Evolutionary conservation across 2,797 vertebrate species (phyloP), one percentile per base, ranked within the genome.

Genomic region (Fundulus diaphanus): DNA sequence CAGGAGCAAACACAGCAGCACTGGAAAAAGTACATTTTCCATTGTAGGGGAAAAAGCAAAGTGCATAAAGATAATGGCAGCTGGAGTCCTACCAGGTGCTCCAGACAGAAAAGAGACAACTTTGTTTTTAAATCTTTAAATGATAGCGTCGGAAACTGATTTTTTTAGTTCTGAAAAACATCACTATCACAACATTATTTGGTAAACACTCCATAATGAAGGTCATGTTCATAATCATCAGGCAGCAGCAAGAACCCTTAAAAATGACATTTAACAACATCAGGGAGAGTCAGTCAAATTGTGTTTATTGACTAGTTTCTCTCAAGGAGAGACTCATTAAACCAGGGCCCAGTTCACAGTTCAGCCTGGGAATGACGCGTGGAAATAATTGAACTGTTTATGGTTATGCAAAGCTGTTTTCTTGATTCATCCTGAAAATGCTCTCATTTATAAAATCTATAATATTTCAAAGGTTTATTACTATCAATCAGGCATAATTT

Each of bases 191-290:
- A 42, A 35, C 52, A 54, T 63, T 66, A 40, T 4, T 49, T 63
- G 1, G 12, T 7, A 42, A 31, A 54, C 73, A 31, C 11, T 24
- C 6, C 48, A 31, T 68, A 46, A 68, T 68, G 37, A 74, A 73
- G 51, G 49, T 44, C 63, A 46, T 56, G 8, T n/a, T 40, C 65
- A n/a, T n/a, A 68, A 68, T 74, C 46, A 22, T 71, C 35, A 42
- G n/a, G 35, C 35, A 51, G 57, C 44, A 65, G 24, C 22, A 46
- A 46, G 33, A 56, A 56, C 20, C 20, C 37, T 56, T 54, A 24
- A 74, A 68, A 16, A 68, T 56, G 37, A 33, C 48, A 57, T 75
- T 68, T 75, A 35, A 46, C 51, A 48, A 44, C 37, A 33, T 46
- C 54, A 69, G 65, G 37, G 24, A 57, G 46, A 72, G 12, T 20